phyloP scores from a whole-genome alignment of 2,113 vertebrate genomes.

The Alexandromys fortis region DNA sequence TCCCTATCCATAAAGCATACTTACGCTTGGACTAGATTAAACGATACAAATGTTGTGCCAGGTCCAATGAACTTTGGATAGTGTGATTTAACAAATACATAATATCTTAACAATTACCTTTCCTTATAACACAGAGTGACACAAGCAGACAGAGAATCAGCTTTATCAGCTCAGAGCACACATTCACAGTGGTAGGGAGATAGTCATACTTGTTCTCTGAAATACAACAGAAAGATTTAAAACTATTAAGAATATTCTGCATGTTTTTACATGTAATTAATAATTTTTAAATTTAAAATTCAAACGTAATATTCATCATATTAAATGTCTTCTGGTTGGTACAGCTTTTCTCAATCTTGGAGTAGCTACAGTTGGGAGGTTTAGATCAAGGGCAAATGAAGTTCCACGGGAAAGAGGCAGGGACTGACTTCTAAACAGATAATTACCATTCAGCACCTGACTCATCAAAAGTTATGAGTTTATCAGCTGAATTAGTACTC shows the following conservation, averaged over 20 bases:
- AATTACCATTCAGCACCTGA: background rate
- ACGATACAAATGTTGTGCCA: background rate
- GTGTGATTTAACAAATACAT: background rate
- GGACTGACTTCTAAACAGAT: background rate
- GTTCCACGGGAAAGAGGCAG: background rate
- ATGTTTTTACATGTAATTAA: constrained; percentile 24
- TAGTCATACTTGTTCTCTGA: constrained; percentile 97
- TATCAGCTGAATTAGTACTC: background rate
- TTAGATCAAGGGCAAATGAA: background rate
- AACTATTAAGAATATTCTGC: constrained; percentile 16
- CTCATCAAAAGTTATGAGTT: background rate
- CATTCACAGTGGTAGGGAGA: constrained; percentile 96
- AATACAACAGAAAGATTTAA: constrained; percentile 72
- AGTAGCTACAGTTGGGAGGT: background rate
- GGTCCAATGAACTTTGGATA: background rate
- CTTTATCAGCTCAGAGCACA: constrained; percentile 96
- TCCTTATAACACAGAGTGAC: constrained; percentile 91
- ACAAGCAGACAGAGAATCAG: constrained; percentile 91
- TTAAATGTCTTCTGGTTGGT: constrained; percentile 14
- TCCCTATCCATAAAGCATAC: background rate
- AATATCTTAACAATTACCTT: constrained; percentile 86
- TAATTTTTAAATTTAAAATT: constrained; percentile 51
- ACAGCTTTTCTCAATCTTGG: constrained; percentile 31
- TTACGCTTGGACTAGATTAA: background rate
- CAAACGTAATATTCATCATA: constrained; percentile 21